Base-by-base conservation (phyloP, 2,797 vertebrate species). In the Rhabdomys pumilio region DNA sequence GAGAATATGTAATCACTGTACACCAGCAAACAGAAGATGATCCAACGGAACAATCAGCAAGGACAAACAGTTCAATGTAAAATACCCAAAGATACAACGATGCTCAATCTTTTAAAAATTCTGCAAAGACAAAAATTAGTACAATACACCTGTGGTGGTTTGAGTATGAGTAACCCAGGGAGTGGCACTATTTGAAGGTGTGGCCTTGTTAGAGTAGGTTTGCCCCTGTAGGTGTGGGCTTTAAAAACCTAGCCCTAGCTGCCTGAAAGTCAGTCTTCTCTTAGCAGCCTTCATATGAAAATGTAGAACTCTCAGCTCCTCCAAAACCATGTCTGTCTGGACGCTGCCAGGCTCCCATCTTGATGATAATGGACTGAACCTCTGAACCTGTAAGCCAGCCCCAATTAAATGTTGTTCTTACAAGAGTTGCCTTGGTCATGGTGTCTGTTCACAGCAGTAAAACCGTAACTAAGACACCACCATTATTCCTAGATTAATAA, bases 121-220 rank as follows among this genome's bases (percentile, higher is more conserved):
- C 47, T 95, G 67, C 65, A 96, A 88, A 85, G 61, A 57, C n/a
- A 85, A 94, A 93, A 65, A 13, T 77, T 57, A 83, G 85, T 29
- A 61, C 11, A 47, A 69, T 29, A 82, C 20, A 92, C 15, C 34
- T n/a, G 67, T 8, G 31, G 12, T 67, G 67, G 67, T 69, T n/a
- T 69, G 34, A n/a, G 1, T n/a, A n/a, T 69, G 67, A 34, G 6
- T n/a, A 17, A 15, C 34, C 65, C 67, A 69, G 15, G 14, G 34
- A 69, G 34, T 69, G 67, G 34, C 67, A 17, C 34, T 69, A 6
- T n/a, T 9, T n/a, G 34, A 34, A 69, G 31, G 31, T 67, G 14
- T 67, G 65, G 65, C 14, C 14, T 34, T n/a, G 31, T 34, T 67
- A 14, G 31, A 67, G 31, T 67, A 7, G 31, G 14, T n/a, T 34